phyloP scores from a whole-genome alignment of 1,140 invertebrate genomes.

The Hycleus phaleratus region DNA sequence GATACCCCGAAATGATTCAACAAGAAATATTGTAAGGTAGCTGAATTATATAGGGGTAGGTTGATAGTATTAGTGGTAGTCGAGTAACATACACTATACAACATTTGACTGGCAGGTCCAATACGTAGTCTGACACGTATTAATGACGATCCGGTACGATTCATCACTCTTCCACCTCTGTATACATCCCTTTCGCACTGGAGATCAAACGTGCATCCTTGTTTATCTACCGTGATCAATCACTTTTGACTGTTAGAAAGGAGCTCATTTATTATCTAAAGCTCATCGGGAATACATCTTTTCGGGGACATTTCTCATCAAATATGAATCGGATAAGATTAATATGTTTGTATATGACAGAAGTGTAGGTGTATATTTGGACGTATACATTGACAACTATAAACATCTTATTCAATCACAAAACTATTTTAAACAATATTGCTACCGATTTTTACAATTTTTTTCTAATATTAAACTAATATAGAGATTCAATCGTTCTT shows the following conservation, averaged over 20 bases:
- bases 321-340: slow-evolving; percentile 19
- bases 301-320: slow-evolving; percentile 25
- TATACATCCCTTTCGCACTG: slow-evolving; percentile 25
- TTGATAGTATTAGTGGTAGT: not conserved
- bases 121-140: slow-evolving; percentile 38
- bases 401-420: too few relatives aligned
- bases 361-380: too few relatives aligned
- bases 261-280: slow-evolving; percentile 38
- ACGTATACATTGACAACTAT: too few relatives aligned
- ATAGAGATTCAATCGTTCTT: too few relatives aligned
- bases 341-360: slow-evolving; percentile 3
- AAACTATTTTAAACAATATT: too few relatives aligned
- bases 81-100: not conserved
- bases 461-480: too few relatives aligned
- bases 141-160: slow-evolving; percentile 37
- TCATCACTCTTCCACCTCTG: slow-evolving; percentile 37
- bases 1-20: slow-evolving; percentile 16
- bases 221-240: slow-evolving; percentile 38
- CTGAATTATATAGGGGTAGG: slow-evolving; percentile 13
- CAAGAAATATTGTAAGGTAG: slow-evolving; percentile 2
- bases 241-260: slow-evolving; percentile 38
- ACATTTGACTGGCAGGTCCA: slow-evolving; percentile 33
- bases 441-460: too few relatives aligned
- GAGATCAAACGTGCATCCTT: slow-evolving; percentile 36
- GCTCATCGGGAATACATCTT: slow-evolving; percentile 31